phyloP scores from a whole-genome alignment of 2,888 invertebrate species.

The Strigamia crassipes region DNA sequence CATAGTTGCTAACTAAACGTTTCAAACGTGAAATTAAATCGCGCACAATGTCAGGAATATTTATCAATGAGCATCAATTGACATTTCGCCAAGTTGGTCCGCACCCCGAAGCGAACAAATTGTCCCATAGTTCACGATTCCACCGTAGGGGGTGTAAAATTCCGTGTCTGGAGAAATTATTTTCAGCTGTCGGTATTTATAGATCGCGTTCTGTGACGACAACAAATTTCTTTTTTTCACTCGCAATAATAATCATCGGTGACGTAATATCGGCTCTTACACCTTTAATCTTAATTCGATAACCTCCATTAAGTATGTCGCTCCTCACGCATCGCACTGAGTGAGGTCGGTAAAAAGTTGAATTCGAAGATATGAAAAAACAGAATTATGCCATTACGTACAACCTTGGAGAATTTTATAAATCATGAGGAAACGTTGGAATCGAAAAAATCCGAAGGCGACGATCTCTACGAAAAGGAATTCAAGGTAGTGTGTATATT shows the following conservation, averaged over 20 bases:
- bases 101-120: background rate
- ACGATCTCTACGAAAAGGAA: slow-evolving; percentile 60
- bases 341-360: background rate
- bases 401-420: slow-evolving; percentile 61
- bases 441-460: slow-evolving; percentile 56
- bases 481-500: slow-evolving; percentile 58
- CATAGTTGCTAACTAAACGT: background rate
- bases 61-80: too few species aligned
- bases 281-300: background rate
- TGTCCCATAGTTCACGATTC: background rate
- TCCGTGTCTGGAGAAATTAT: background rate
- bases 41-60: background rate
- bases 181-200: background rate
- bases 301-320: slow-evolving; percentile 32
- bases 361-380: slow-evolving; percentile 14
- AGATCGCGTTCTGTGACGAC: background rate
- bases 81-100: background rate
- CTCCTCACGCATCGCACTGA: slow-evolving; percentile 8
- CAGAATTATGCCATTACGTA: slow-evolving; percentile 57
- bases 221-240: background rate
- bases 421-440: slow-evolving; percentile 62
- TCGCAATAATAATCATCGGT: background rate
- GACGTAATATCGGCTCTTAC: background rate
- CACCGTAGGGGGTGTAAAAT: background rate
- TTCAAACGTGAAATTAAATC: background rate